Evolutionary conservation across 1,140 invertebrate species (phyloP), one percentile per base, ranked within the genome.

Genomic region (Microplitis mediator): DNA sequence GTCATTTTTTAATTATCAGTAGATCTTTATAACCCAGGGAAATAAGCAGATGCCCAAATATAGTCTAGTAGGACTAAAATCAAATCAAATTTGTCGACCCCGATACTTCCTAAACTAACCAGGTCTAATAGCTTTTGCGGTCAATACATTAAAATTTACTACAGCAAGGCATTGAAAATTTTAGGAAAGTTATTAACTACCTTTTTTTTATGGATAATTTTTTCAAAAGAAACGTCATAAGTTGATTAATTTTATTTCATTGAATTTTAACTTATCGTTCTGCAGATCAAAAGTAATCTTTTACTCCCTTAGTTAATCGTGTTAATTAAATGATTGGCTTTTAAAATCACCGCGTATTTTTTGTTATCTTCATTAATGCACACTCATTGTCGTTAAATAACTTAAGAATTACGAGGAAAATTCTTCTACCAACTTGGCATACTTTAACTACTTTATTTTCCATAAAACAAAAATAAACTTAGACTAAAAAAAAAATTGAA

Each of bases 281-380:
- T 58, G 52, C 72, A 60, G 64, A 58, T 66, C 31, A 58, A 58
- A 36, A 73, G 58, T 73, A 69, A 73, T 73, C 65, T 73, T 66
- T 73, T 73, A 73, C 58, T 73, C 72, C 16, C 50, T 45, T 31
- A 45, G 66, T 50, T 8, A 9, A 51, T 8, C 9, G 35, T 14
- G 72, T 56, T 73, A 69, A 69, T 73, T 73, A 51, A 73, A 62
- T 51, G 60, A 74, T 66, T 39, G 69, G 61, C 68, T 70, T 71
- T 74, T 71, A 34, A 23, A 23, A 23, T 23, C 23, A 14, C n/a
- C 52, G 11, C 34, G 31, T 34, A 34, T 50, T 35, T 65, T 50
- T 66, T 39, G 11, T 16, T 11, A 50, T 36, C 6, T 14, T 50
- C 34, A 34, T 23, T 39, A 14, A 8, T 36, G 62, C 56, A 39